Evolutionary conservation across 1,140 invertebrate species (phyloP).

Genomic region (Drosophila sechellia): DNA sequence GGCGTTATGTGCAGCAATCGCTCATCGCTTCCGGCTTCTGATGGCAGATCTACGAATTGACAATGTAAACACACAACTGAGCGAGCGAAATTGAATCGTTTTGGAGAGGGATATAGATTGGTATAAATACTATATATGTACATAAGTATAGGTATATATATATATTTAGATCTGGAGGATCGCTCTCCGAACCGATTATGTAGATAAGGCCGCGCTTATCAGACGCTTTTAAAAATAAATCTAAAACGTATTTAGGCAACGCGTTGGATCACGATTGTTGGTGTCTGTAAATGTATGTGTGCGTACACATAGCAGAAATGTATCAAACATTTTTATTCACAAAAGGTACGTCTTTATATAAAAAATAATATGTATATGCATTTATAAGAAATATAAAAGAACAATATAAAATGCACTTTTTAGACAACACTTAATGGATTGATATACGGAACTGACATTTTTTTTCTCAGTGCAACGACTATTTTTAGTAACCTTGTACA

Average conservation of each 20-base stretch:
- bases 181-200: conserved; percentile 52
- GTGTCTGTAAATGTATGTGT: conserved; percentile 1
- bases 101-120: conserved; percentile 19
- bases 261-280: conserved; percentile 27
- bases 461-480: conserved; percentile 32
- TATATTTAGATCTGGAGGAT: conserved; percentile 9
- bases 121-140: neutral
- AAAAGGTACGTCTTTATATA: neutral
- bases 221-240: conserved; percentile 77
- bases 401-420: no score
- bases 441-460: neutral
- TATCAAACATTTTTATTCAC: neutral
- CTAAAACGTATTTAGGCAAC: conserved; percentile 73
- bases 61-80: conserved; percentile 38
- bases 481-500: conserved; percentile 57
- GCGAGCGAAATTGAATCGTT: conserved; percentile 29
- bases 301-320: conserved; percentile 1
- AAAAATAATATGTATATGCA: neutral
- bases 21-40: conserved; percentile 80
- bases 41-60: conserved; percentile 74
- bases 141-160: neutral
- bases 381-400: neutral
- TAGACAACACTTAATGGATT: no score
- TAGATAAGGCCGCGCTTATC: conserved; percentile 73
- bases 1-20: conserved; percentile 75